Percentiles rank a stretch among this genome's conserved stretches.
phyloP scores from a whole-genome alignment of 2,797 vertebrate species.

The Poecilia velifera region DNA sequence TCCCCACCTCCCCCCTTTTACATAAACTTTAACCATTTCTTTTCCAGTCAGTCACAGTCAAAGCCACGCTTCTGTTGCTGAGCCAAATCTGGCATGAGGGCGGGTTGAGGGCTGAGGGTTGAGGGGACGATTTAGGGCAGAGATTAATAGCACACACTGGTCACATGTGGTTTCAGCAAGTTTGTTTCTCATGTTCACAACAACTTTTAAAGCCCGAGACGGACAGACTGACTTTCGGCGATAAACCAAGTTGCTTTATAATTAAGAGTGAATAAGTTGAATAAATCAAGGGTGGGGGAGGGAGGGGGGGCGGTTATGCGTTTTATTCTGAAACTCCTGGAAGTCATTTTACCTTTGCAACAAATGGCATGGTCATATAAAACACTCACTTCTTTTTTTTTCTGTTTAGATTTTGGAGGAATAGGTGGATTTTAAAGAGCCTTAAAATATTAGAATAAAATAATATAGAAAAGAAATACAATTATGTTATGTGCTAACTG shows the following conservation, averaged over 20 bases:
- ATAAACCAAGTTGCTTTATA: neutral
- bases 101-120: no score
- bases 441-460: neutral
- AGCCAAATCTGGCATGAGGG: constrained; percentile 17
- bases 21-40: neutral
- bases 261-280: neutral
- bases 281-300: neutral
- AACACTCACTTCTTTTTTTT: neutral
- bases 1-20: neutral
- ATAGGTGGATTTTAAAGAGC: neutral
- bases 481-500: neutral
- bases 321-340: neutral
- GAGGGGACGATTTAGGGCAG: constrained; percentile 1
- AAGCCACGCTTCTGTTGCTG: neutral
- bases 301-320: no score
- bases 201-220: constrained; percentile 1
- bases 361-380: neutral
- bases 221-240: constrained; percentile 1
- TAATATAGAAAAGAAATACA: neutral
- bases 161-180: constrained; percentile 31
- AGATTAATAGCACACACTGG: constrained; percentile 19
- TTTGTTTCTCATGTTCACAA: constrained; percentile 9
- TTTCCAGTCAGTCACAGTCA: neutral
- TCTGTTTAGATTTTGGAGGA: neutral
- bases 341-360: neutral